Evolutionary conservation across 2,113 vertebrate species (phyloP).

Genomic region (Macheiramphus alcinus): DNA sequence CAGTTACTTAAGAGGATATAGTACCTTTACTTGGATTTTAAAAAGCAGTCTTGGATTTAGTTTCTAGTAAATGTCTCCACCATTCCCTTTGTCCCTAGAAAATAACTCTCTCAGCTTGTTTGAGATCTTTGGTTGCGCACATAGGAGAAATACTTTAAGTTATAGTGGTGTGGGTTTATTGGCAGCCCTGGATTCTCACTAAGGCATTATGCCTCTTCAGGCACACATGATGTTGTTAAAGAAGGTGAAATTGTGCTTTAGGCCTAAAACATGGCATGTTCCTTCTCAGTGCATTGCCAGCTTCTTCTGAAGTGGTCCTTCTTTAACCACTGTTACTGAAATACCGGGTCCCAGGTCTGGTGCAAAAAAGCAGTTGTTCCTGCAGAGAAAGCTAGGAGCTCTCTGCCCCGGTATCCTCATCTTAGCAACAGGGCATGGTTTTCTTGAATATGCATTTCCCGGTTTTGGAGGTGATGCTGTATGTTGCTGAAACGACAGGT

Average conservation of each 20-base stretch:
- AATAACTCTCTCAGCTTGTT: background rate
- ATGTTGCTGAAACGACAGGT: background rate
- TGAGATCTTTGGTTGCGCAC: background rate
- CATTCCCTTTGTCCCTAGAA: background rate
- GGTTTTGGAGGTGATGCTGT: background rate
- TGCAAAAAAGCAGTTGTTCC: background rate
- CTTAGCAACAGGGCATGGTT: background rate
- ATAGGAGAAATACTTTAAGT: background rate
- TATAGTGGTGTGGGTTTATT: background rate
- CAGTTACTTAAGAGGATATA: background rate
- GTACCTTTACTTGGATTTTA: background rate
- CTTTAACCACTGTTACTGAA: background rate
- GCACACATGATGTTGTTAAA: rapidly evolving
- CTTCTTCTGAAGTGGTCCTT: background rate
- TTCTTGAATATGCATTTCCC: background rate
- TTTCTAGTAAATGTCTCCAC: background rate
- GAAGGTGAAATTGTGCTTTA: background rate
- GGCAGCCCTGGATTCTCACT: background rate
- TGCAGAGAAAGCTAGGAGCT: background rate
- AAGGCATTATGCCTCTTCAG: background rate
- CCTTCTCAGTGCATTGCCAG: background rate
- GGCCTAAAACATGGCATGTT: background rate
- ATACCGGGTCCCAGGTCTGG: background rate
- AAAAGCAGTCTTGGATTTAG: background rate
- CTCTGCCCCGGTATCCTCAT: background rate